Evolutionary conservation across 2,888 invertebrate genomes (phyloP).

Genomic region (Harpalus rubripes): DNA sequence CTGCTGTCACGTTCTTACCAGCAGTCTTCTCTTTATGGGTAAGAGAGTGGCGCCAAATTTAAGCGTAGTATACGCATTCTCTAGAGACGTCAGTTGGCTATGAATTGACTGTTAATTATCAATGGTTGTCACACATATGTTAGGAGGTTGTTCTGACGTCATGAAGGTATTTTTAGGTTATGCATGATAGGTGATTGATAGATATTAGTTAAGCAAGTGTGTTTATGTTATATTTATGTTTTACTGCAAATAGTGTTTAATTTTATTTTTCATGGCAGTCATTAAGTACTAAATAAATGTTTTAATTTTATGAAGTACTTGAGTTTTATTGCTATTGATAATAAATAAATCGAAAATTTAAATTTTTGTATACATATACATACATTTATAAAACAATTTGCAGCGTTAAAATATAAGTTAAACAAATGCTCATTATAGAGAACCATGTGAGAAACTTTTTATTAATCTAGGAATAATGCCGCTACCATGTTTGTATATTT

Average conservation of each 20-base stretch:
- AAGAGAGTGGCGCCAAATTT: neutral
- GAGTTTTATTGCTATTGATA: too few relatives aligned
- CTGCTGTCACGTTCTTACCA: neutral
- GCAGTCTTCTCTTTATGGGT: neutral
- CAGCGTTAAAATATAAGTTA: too few relatives aligned
- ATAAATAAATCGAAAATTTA: too few relatives aligned
- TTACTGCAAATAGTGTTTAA: neutral
- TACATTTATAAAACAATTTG: too few relatives aligned
- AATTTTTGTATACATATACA: too few relatives aligned
- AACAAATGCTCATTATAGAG: too few relatives aligned
- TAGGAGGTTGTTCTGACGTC: constrained; percentile 5
- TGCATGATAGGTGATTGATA: constrained; percentile 20
- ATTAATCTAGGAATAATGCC: too few relatives aligned
- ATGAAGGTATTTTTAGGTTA: constrained; percentile 5
- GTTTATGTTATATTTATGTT: neutral
- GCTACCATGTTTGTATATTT: too few relatives aligned
- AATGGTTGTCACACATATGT: constrained; percentile 1
- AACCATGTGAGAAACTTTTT: too few relatives aligned
- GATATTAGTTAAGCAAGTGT: neutral
- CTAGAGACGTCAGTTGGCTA: constrained; percentile 8
- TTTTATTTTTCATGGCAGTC: too few relatives aligned
- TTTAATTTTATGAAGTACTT: too few relatives aligned
- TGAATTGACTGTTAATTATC: constrained; percentile 9
- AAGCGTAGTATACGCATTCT: neutral
- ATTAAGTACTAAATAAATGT: too few relatives aligned